Evolutionary conservation across 1,140 invertebrate species (phyloP), one percentile per base, ranked within the genome.

Genomic region (Diachasmimorpha longicaudata): DNA sequence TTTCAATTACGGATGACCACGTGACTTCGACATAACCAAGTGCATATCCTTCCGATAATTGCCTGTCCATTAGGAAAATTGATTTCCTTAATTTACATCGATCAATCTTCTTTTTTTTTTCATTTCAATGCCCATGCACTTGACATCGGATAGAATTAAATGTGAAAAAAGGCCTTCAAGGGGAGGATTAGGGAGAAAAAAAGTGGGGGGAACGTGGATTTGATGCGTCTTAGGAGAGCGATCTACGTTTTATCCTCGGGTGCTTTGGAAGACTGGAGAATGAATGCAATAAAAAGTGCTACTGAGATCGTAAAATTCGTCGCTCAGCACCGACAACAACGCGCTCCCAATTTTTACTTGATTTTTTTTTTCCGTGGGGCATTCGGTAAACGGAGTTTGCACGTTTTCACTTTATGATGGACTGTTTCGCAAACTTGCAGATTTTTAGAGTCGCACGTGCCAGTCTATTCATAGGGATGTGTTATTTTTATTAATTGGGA

Each of bases 141-240:
- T 63, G 19, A 25, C 19, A 21, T n/a, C 2, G 19, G 52, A 58
- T 58, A 58, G 16, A 58, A 58, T 58, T n/a, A 58, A 58, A 58
- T 58, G 52, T 58, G 19, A 21, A 16, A 58, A 21, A n/a, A 21
- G 52, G 16, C n/a, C 9, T 0, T 4, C 8, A 16, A 58, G 52
- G 16, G 52, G 52, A 3, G 52, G 19, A n/a, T 58, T 58, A 58
- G 31, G 31, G 31, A 31, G 31, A 16, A 21, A 21, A 58, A 10
- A 58, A 58, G 9, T 13, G 19, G n/a, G 19, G 23, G 11, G 13
- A 23, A 19, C 14, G 19, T 16, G 58, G 23, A 19, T 23, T 63
- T 63, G 58, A 63, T 63, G 58, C 58, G 58, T 25, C 58, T 63
- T 63, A 31, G 58, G 23, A 63, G 58, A 63, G 58, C 58, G 58